These are phyloP conservation scores for Polypterus senegalus DNA, from an alignment of 2,113 vertebrate species.

Conservation along the genomic window DNA sequence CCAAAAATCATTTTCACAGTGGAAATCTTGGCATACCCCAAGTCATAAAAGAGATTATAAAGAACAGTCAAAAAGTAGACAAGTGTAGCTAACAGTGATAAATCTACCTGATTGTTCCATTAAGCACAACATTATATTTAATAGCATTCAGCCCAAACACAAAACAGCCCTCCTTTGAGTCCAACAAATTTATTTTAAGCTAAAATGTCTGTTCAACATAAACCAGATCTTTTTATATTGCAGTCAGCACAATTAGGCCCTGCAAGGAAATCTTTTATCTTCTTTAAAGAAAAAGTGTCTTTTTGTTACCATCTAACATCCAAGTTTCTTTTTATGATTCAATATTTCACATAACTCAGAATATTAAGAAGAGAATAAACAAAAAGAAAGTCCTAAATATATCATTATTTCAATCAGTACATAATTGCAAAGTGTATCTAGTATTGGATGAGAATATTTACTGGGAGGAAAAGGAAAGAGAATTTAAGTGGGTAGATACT, in stretches of 20 bases:
- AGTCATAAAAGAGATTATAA: conserved; percentile 39
- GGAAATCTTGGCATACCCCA: no score
- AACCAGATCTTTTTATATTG: conserved; percentile 70
- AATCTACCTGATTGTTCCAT: conserved; percentile 46
- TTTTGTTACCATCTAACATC: no score
- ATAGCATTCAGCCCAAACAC: conserved; percentile 58
- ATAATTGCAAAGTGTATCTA: no score
- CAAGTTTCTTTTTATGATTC: no score
- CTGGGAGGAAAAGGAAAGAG: no score
- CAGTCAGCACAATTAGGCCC: conserved; percentile 51
- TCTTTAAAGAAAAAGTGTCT: conserved; percentile 42
- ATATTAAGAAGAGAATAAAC: no score
- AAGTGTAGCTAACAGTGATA: conserved; percentile 44
- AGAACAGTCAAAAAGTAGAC: conserved; percentile 50
- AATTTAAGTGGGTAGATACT: no score
- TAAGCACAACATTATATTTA: conserved; percentile 45
- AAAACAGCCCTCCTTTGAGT: conserved; percentile 49
- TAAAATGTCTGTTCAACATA: conserved; percentile 67
- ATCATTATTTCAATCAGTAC: no score
- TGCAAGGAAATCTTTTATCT: conserved; percentile 57
- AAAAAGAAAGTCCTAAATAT: no score
- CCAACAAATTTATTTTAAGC: conserved; percentile 53
- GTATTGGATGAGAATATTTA: no score
- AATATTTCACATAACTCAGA: no score
- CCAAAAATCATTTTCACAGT: no score